A percentile compares a stretch with the other conserved stretches of the same genome.
These are phyloP conservation scores for Lucifuga dentata DNA, from an alignment of 2,113 vertebrate species.

Conservation along the genomic window DNA sequence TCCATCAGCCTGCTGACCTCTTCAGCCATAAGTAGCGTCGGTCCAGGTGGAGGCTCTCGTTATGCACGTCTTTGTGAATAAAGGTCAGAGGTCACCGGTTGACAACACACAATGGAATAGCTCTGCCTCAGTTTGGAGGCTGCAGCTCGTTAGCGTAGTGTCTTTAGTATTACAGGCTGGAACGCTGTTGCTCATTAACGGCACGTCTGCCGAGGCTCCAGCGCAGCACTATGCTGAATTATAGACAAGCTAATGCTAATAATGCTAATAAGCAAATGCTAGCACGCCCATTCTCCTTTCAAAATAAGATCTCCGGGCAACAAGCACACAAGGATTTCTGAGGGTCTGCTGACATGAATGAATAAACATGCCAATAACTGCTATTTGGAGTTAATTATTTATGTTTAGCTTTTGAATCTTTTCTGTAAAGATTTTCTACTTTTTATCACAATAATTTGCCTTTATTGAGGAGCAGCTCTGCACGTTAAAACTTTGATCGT, in stretches of 20 bases:
- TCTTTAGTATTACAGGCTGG: constrained; percentile 32
- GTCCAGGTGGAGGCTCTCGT: constrained; percentile 34
- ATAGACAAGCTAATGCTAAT: constrained; percentile 17
- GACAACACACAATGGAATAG: constrained; percentile 36
- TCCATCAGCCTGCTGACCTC: constrained; percentile 33
- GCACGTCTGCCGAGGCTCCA: constrained; percentile 3
- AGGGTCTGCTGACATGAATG: too few relatives aligned
- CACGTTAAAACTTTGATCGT: too few relatives aligned
- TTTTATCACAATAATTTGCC: too few relatives aligned
- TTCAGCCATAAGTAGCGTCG: constrained; percentile 31
- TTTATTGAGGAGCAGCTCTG: too few relatives aligned
- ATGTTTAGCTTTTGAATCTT: too few relatives aligned
- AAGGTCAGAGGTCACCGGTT: constrained; percentile 49
- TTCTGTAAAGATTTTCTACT: too few relatives aligned
- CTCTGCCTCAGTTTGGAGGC: constrained; percentile 27
- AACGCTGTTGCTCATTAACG: constrained; percentile 41
- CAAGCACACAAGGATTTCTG: neutral
- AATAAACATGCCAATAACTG: too few relatives aligned
- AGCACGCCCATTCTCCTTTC: constrained; percentile 13
- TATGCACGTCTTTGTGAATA: constrained; percentile 47
- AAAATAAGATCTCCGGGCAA: neutral
- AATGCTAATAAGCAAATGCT: too few relatives aligned
- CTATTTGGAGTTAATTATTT: too few relatives aligned
- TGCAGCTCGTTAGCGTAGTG: constrained; percentile 47
- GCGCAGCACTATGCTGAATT: constrained; percentile 3